Conservation (phyloP, 2,113 vertebrate genomes). For the Neolamprologus devosi region DNA sequence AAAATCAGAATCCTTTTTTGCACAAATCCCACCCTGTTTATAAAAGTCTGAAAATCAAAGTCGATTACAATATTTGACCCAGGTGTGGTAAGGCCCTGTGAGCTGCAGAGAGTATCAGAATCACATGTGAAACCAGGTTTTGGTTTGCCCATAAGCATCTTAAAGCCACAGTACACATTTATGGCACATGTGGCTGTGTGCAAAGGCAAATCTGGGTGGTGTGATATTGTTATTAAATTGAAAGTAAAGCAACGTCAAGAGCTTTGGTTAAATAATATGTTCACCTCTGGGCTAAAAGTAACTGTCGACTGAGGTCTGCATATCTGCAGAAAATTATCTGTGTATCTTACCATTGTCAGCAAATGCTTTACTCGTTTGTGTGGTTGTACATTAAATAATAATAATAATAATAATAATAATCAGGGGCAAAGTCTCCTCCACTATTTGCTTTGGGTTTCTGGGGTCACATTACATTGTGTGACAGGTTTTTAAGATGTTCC, state of each 20-base stretch:
- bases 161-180: not conserved
- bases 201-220: not conserved
- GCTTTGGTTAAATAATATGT: not conserved
- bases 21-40: not conserved
- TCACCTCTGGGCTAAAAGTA: not conserved
- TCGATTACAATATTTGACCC: constrained; percentile 3
- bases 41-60: not conserved
- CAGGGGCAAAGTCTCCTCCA: not conserved
- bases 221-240: not conserved
- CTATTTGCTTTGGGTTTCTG: not conserved
- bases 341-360: not conserved
- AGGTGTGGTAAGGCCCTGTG: constrained; percentile 30
- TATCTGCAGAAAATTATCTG: not conserved
- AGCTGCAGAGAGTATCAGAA: constrained; percentile 41
- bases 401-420: not conserved
- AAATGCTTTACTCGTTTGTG: not conserved
- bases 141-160: constrained; percentile 34
- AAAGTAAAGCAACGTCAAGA: not conserved
- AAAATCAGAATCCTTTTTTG: not conserved
- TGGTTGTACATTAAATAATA: not conserved
- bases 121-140: not conserved
- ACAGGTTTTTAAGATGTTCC: constrained; percentile 1
- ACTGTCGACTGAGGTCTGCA: not conserved
- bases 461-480: not conserved
- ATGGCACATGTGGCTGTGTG: not conserved